Base-by-base conservation (phyloP, 1,140 invertebrate genomes). In the Drosophila hydei region DNA sequence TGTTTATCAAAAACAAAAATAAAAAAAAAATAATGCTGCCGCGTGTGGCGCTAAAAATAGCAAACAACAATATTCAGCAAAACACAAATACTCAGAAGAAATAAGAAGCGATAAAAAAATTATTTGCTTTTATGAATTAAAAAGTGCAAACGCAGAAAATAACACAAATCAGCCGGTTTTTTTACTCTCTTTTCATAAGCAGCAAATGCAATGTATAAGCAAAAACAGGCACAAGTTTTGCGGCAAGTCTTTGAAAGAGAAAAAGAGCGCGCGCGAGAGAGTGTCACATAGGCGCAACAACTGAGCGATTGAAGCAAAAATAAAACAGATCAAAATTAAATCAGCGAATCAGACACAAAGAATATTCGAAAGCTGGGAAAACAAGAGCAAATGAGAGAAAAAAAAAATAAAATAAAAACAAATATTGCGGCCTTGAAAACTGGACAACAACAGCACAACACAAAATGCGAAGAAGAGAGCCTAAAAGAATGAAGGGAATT, bases 11-110 rank as follows among this genome's bases (percentile, higher is more conserved):
- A 51, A 52, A 42, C 50, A 48, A 19, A 67, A 74, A 62, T 50
- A n/a, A 79, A 50, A 38, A 38, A 18, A 36, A 48, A 74, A 60
- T 58, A 70, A 77, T 60, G 60, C 54, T 43, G 64, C 56, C 64
- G 73, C 69, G 69, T 84, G 80, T 87, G 80, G 69, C 80, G 80
- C 74, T 85, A 80, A 77, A 85, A 80, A 87, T 85, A 72, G 55
- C 70, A 74, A 87, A 47, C 61, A 21, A 27, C 48, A 56, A 76
- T 68, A 80, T 56, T 36, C 21, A 33, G 23, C 18, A 58, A 55
- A 48, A 40, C 16, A 45, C 55, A 19, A 40, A 27, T 33, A 48
- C 40, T 38, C 59, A 23, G 45, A 52, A 64, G 21, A 59, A 40
- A 60, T 65, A 61, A 67, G 33, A 54, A 48, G 71, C 56, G 72